Evolutionary conservation across 2,797 vertebrate genomes (phyloP), one percentile per base, ranked within the genome.

Genomic region (Myotis myotis): DNA sequence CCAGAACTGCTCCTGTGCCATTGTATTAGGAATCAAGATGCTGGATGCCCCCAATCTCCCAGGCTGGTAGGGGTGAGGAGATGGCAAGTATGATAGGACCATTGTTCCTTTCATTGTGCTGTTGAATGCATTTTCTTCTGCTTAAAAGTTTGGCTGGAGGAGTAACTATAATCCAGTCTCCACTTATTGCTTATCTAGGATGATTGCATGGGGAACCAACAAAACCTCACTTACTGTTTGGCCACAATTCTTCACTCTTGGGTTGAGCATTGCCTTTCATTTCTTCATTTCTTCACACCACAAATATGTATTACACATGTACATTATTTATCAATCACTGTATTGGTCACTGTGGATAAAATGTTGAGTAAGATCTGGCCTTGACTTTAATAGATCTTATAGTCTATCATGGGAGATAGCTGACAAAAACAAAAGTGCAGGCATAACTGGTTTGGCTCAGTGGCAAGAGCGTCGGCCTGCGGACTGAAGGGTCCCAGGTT

Each of bases 21-120:
- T 66, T 90, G 94, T 85, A 38, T 92, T 82, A 91, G 60, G 88
- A 89, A 85, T 76, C 23, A 75, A 79, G 60, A 76, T 33, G 28
- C 76, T 55, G 15, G 23, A 79, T 2, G 22, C 12, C 49, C 51
- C 25, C 3, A 22, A 55, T 22, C 25, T 64, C 82, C 38, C 22
- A 82, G 80, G 81, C 66, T 81, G 79, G 49, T n/a, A 74, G 78
- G 68, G 25, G 74, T 30, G 79, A 81, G 36, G 82, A 93, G 49
- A 76, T 55, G 49, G 36, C 15, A 15, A 47, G 30, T 47, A 81
- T 74, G 25, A 76, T 23, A 78, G 38, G 9, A 20, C 0, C 38
- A 51, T 89, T 76, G 49, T 57, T 93, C 8, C 17, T 75, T 76
- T 70, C 55, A 70, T 68, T 93, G 85, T 80, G 57, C 47, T 88